A percentile compares a stretch with the other conserved stretches of the same genome.
Evolutionary conservation across 2,888 invertebrate species (phyloP).

Genomic region (Ctena decussata): DNA sequence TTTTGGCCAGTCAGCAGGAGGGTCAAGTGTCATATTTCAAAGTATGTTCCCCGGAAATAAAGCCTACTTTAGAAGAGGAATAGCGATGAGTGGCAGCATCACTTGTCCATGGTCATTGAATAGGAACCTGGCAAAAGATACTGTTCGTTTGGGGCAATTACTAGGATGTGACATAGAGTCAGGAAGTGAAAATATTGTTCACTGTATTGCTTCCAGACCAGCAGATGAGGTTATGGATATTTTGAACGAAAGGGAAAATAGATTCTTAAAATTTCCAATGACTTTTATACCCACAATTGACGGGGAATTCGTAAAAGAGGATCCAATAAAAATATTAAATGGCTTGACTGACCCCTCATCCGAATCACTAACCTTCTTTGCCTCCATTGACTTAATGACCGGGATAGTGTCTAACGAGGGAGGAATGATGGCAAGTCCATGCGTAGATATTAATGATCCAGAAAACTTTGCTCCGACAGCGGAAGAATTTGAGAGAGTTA

Average conservation of each 20-base stretch:
- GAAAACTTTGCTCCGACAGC: slow-evolving; percentile 21
- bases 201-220: not conserved
- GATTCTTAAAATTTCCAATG: slow-evolving; percentile 83
- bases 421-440: not conserved
- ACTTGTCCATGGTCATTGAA: not conserved
- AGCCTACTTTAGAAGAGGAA: slow-evolving; percentile 65
- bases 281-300: slow-evolving; percentile 97
- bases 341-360: not conserved
- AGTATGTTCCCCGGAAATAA: slow-evolving; percentile 53
- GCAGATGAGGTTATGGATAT: not conserved
- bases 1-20: slow-evolving; percentile 74
- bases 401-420: slow-evolving; percentile 94
- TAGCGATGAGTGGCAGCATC: slow-evolving; percentile 66
- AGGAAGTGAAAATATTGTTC: not conserved
- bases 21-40: slow-evolving; percentile 56
- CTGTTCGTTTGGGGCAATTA: not conserved
- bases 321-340: slow-evolving; percentile 88
- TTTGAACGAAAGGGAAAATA: not conserved
- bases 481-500: slow-evolving; percentile 11
- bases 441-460: slow-evolving; percentile 1
- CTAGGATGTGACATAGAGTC: not conserved
- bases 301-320: slow-evolving; percentile 94
- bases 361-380: slow-evolving; percentile 91
- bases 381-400: slow-evolving; percentile 92
- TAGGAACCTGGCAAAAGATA: not conserved